Evolutionary conservation across 2,113 vertebrate genomes (phyloP).

Genomic region (Aphelocoma coerulescens): DNA sequence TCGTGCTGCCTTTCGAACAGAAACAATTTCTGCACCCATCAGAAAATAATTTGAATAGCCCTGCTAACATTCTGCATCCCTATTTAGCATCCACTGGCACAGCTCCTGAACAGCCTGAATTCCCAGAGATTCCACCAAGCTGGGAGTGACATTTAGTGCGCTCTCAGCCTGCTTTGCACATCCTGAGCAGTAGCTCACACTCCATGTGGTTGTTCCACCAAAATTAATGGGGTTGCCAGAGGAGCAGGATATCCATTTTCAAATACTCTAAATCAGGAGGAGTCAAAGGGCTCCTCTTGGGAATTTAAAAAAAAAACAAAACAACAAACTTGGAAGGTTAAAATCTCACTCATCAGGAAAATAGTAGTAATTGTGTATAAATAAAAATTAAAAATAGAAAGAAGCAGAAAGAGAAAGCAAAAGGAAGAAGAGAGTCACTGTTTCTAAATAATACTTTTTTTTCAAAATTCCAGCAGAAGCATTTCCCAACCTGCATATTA

Average conservation of each 20-base stretch:
- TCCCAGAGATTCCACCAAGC: neutral
- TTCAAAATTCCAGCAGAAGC: neutral
- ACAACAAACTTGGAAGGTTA: neutral
- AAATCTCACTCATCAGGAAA: neutral
- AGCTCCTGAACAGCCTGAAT: neutral
- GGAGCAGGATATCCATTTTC: neutral
- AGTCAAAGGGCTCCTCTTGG: neutral
- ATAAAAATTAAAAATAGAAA: neutral
- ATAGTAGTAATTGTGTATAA: neutral
- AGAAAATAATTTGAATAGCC: neutral
- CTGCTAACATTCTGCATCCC: neutral
- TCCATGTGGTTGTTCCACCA: too few species aligned
- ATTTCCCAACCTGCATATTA: neutral
- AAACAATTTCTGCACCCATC: neutral
- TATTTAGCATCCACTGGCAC: neutral
- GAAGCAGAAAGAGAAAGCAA: neutral
- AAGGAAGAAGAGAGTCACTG: rapidly evolving
- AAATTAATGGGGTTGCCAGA: neutral
- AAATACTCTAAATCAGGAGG: neutral
- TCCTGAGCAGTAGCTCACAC: neutral
- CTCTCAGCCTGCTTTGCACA: neutral
- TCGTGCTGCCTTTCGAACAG: neutral
- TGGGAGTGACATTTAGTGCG: neutral
- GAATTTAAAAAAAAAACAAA: neutral
- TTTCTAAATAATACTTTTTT: neutral